phyloP scores from a whole-genome alignment of 2,113 vertebrate species.

The Dipodomys ordii region DNA sequence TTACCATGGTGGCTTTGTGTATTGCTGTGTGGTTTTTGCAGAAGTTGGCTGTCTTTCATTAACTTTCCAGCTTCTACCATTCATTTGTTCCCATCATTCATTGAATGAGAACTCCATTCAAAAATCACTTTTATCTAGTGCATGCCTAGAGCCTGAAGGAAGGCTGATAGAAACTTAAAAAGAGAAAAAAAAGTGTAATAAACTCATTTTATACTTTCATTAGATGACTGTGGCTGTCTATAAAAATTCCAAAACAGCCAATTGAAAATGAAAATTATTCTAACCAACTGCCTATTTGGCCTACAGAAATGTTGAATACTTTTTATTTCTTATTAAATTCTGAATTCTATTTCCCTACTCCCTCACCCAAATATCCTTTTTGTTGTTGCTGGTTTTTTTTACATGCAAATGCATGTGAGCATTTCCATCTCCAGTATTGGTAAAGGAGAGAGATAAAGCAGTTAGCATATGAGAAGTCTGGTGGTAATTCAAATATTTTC shows the following conservation, averaged over 20 bases:
- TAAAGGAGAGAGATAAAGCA: not conserved
- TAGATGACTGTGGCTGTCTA: slow-evolving; percentile 32
- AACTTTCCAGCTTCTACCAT: slow-evolving; percentile 42
- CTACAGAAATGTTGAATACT: not conserved
- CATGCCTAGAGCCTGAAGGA: slow-evolving; percentile 41
- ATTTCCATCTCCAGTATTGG: not conserved
- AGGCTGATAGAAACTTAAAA: slow-evolving; percentile 27
- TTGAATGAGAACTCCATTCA: slow-evolving; percentile 45
- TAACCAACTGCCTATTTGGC: slow-evolving; percentile 21
- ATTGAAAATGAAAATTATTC: slow-evolving; percentile 51
- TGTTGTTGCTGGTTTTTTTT: not conserved
- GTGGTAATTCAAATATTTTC: not conserved
- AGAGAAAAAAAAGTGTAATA: not conserved
- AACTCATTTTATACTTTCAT: slow-evolving; percentile 62
- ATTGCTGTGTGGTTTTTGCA: slow-evolving; percentile 39
- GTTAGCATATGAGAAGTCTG: not conserved
- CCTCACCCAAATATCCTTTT: not conserved
- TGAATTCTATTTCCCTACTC: not conserved
- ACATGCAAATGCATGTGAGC: too few species aligned
- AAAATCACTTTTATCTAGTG: slow-evolving; percentile 42
- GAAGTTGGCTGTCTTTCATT: slow-evolving; percentile 25
- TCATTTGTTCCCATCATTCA: slow-evolving; percentile 8
- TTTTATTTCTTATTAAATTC: not conserved
- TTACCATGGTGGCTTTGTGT: slow-evolving; percentile 32
- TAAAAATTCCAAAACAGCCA: slow-evolving; percentile 43